These are phyloP conservation scores for Chironomus striatipennis DNA, from an alignment of 1,140 invertebrate genomes.

Conservation along the genomic window DNA sequence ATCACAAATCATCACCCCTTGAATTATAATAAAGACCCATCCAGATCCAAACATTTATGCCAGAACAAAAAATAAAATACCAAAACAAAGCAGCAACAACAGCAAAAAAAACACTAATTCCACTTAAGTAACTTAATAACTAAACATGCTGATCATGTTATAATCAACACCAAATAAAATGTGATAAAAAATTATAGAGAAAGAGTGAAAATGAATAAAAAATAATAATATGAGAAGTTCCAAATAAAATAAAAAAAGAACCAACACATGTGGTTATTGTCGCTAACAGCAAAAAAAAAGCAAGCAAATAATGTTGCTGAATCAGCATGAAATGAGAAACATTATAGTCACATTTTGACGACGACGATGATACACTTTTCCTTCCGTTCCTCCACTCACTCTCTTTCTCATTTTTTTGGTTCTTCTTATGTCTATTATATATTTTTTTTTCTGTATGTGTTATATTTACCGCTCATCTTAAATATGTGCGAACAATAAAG, in stretches of 20 bases:
- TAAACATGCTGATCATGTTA: no score
- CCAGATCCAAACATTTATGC: no score
- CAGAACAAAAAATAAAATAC: no score
- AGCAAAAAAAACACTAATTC: no score
- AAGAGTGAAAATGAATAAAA: neutral
- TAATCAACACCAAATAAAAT: no score
- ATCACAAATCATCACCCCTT: no score
- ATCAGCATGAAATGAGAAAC: slow-evolving; percentile 7
- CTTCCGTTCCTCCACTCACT: neutral
- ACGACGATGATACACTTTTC: neutral
- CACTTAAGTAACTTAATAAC: no score
- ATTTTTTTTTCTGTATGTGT: neutral
- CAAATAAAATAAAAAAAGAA: neutral
- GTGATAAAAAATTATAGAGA: neutral
- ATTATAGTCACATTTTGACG: neutral
- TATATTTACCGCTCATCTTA: neutral
- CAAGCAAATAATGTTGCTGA: neutral
- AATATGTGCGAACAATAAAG: slow-evolving; percentile 13
- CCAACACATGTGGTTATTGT: neutral
- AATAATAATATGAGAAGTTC: neutral
- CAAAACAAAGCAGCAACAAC: no score
- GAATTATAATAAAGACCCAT: no score
- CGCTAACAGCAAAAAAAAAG: slow-evolving; percentile 5
- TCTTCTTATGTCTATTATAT: neutral
- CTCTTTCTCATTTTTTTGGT: no score